A percentile compares a stretch with the other conserved stretches of the same genome.
phyloP scores from a whole-genome alignment of 1,140 invertebrate genomes.

The Lepidurus apus region DNA sequence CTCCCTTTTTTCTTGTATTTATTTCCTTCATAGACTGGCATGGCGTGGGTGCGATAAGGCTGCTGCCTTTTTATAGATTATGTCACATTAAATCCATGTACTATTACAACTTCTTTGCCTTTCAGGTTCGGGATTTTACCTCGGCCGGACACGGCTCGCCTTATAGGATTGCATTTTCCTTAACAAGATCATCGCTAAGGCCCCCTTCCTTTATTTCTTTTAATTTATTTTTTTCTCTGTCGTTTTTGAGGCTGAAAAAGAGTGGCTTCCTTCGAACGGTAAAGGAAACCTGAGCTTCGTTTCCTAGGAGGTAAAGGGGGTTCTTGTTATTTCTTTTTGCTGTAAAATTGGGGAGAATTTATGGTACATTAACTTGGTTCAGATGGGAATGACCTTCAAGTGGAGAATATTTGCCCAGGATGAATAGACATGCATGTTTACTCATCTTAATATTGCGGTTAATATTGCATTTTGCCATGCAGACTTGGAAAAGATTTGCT shows the following conservation, averaged over 20 bases:
- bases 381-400: too few species aligned
- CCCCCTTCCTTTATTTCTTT: neutral
- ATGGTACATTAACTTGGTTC: neutral
- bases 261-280: neutral
- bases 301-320: too few species aligned
- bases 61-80: neutral
- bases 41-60: neutral
- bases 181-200: conserved; percentile 2
- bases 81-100: conserved; percentile 22
- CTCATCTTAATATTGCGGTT: too few species aligned
- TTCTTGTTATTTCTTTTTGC: neutral
- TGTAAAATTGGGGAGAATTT: neutral
- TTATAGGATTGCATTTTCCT: conserved; percentile 10
- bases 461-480: too few species aligned
- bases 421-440: too few species aligned
- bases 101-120: conserved; percentile 5
- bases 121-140: neutral
- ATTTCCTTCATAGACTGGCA: neutral
- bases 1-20: neutral
- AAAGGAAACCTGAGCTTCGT: neutral
- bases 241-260: neutral
- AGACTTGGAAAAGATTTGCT: too few species aligned
- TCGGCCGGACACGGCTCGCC: neutral
- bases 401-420: too few species aligned
- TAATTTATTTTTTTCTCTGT: neutral